Percentiles rank a stretch among this genome's conserved stretches.
Conservation (phyloP, 2,888 invertebrate genomes). For the Xanthostigma xanthostigma region DNA sequence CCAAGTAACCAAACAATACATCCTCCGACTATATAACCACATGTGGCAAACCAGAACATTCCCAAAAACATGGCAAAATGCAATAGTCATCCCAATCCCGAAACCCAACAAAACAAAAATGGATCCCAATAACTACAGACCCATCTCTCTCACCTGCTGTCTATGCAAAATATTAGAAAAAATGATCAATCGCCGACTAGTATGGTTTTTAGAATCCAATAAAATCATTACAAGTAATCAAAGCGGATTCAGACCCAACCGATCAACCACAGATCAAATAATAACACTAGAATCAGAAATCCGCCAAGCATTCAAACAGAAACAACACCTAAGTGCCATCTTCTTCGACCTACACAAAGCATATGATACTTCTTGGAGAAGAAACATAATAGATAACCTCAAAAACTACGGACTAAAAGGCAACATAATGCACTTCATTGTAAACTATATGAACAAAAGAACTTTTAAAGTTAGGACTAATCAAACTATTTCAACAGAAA, state of each 20-base stretch:
- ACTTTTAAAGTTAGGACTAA: not conserved
- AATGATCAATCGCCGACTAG: constrained; percentile 2
- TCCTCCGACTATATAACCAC: constrained; percentile 4
- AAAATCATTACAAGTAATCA: constrained; percentile 8
- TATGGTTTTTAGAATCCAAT: constrained; percentile 10
- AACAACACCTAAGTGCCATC: constrained; percentile 10
- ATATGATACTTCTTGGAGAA: constrained; percentile 7
- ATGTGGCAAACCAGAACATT: constrained; percentile 3
- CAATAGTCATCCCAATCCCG: constrained; percentile 4
- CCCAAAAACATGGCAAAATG: constrained; percentile 1
- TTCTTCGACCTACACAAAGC: constrained; percentile 8
- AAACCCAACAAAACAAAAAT: not conserved
- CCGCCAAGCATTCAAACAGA: constrained; percentile 6
- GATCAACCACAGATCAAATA: constrained; percentile 10
- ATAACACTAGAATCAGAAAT: constrained; percentile 9
- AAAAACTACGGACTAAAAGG: constrained; percentile 2
- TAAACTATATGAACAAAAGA: not conserved
- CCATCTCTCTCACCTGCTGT: constrained; percentile 4
- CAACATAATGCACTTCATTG: no score
- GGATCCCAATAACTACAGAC: constrained; percentile 1
- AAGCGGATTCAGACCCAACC: constrained; percentile 9
- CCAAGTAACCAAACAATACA: not conserved
- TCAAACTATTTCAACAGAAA: not conserved
- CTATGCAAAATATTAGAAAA: constrained; percentile 6
- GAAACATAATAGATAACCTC: constrained; percentile 8